Evolutionary conservation across 2,113 vertebrate genomes (phyloP).

Genomic region (Tympanuchus pallidicinctus): DNA sequence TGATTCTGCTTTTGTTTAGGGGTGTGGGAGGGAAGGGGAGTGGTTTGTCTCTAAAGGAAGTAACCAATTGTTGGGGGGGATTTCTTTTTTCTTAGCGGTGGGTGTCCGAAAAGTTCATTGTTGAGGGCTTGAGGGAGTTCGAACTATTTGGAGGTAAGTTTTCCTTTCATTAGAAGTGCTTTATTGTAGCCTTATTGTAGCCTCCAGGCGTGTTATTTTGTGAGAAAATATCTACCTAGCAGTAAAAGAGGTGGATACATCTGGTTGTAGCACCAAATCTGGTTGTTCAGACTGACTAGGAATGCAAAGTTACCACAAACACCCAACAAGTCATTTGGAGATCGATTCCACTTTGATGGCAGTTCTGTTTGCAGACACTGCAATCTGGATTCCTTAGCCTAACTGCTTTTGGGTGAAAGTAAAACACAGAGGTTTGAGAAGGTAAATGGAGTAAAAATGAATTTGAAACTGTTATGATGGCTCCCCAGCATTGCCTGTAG

Average conservation of each 20-base stretch:
- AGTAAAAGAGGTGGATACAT: background rate
- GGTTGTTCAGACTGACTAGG: background rate
- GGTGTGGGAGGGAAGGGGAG: background rate
- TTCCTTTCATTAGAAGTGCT: background rate
- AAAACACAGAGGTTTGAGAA: background rate
- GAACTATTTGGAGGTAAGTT: conserved; percentile 97
- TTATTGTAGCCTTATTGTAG: background rate
- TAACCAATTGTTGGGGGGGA: conserved; percentile 61
- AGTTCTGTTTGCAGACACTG: background rate
- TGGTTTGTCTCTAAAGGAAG: background rate
- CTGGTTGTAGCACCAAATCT: background rate
- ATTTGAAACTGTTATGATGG: background rate
- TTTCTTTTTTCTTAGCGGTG: conserved; percentile 86
- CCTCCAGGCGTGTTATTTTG: background rate
- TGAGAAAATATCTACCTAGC: background rate
- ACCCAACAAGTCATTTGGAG: background rate
- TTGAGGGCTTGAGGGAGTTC: conserved; percentile 97
- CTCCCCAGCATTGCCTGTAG: background rate
- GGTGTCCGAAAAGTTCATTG: conserved; percentile 98
- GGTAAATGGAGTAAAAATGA: background rate
- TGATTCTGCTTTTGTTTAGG: background rate
- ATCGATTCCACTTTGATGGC: rapidly evolving
- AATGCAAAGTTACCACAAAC: rapidly evolving
- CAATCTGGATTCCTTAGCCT: background rate
- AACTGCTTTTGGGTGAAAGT: background rate